Evolutionary conservation across 2,113 vertebrate species (phyloP), one percentile per base, ranked within the genome.

Genomic region (Platichthys flesus): DNA sequence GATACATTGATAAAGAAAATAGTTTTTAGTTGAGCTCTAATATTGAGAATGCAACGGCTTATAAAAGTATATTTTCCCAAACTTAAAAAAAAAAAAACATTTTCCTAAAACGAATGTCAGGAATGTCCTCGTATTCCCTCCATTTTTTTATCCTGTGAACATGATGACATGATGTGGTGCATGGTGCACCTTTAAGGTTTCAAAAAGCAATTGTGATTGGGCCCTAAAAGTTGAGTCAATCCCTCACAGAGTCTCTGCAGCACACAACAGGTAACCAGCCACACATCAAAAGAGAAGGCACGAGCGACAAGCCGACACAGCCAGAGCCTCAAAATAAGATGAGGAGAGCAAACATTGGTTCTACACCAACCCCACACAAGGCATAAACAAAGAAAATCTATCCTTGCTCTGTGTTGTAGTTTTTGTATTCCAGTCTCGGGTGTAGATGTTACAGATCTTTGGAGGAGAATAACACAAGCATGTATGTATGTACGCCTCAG

Each of bases 321-420:
- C 24, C 0, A 12, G 20, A 56, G 51, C 42, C 54, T 1, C 5
- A 37, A 18, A 73, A 55, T 73, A 31, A 9, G 45, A 68, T 28
- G 26, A 60, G 49, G 35, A 24, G 9, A 67, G 24, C 28, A 18
- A 2, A 74, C 18, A 51, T 45, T 54, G 42, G 3, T 2, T 23
- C 31, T 7, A 15, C 52, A 55, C 51, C 40, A 28, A 59, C 24
- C 51, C 40, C 23, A 59, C 24, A 49, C 13, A 1, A 78, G 35
- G 59, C 45, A 54, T 18, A 57, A 71, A 63, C 66, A 66, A 37
- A 70, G 24, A 61, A 3, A 47, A 75, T 67, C 71, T 12, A 24
- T 60, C 47, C 28, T 31, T 9, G 55, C 67, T 63, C 76, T 54
- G 58, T 62, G 35, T 28, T 54, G 16, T 28, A 5, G 15, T n/a